These are phyloP conservation scores for Malthinus seriepunctatus DNA, from an alignment of 2,888 invertebrate species.

Conservation along the genomic window DNA sequence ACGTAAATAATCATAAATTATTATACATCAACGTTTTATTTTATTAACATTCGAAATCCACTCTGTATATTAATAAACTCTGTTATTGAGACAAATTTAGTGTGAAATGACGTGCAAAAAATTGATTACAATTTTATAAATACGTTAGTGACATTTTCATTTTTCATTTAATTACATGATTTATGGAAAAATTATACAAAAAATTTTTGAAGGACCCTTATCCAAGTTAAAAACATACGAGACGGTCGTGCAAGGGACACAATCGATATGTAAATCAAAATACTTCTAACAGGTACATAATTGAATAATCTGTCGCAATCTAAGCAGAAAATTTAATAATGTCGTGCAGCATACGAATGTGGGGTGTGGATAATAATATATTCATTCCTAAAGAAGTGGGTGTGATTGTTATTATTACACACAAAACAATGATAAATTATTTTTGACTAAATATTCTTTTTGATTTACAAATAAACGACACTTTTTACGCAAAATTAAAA, in stretches of 20 bases:
- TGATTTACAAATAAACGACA: no score
- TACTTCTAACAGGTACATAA: conserved; percentile 33
- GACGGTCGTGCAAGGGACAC: conserved; percentile 8
- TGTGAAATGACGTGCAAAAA: no score
- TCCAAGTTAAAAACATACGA: no score
- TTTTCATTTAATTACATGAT: background rate
- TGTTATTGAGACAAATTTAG: no score
- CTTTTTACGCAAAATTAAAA: conserved; percentile 1
- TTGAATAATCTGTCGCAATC: conserved; percentile 42
- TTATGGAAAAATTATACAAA: no score
- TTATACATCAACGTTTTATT: no score
- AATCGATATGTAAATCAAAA: conserved; percentile 30
- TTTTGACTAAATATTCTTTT: conserved; percentile 20
- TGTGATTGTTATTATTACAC: conserved; percentile 35
- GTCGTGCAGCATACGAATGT: conserved; percentile 38
- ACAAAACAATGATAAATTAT: conserved; percentile 21
- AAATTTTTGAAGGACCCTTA: no score
- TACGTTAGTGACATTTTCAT: no score
- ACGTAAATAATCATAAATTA: no score
- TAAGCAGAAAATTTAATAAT: conserved; percentile 41
- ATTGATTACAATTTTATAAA: no score
- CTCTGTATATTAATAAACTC: no score
- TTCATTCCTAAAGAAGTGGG: conserved; percentile 37
- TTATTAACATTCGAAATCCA: no score
- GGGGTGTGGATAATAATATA: conserved; percentile 40